Base-by-base conservation (phyloP, 2,113 vertebrate genomes). In the Ptychochromis oligacanthus region DNA sequence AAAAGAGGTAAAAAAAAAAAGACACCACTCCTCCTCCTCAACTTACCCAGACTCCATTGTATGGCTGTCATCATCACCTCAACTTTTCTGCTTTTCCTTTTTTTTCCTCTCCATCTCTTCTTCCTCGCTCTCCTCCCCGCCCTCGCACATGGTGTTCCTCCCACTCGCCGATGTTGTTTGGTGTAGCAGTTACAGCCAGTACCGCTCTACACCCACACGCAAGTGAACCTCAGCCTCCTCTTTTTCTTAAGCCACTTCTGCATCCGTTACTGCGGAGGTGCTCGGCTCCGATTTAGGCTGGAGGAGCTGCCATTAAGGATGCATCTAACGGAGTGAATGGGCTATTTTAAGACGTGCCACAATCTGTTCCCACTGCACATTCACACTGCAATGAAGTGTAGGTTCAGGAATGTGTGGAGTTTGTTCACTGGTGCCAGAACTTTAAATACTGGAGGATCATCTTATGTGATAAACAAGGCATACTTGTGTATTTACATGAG, bases 141-240 rank as follows among this genome's bases (percentile, higher is more conserved):
- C 87, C 81, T 92, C 87, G 82, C 93, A 92, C 90, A 91, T 88
- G 88, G 80, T 62, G 86, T 89, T 79, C 92, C 91, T 87, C 94
- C 94, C 90, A 93, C 94, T 93, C 81, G 55, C 62, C 24, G 80
- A 82, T 88, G 89, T 82, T 86, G 89, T 90, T 93, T 81, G 79
- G 78, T 92, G 87, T 92, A 86, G 88, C 93, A 89, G 90, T 91
- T 91, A 89, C 91, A 92, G 86, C 85, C 90, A 75, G 93, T 89
- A 77, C 91, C 74, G 75, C 80, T 86, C 15, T 2, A 92, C 93
- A 52, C 93, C 92, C 92, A 93, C 94, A 38, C 72, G 7, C 81
- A 2, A 38, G 55, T 22, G 52, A 79, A 87, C 86, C 89, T 83
- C 84, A 54, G 52, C 83, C 92, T 83, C 78, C 85, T 40, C 81